Evolutionary conservation across 2,113 vertebrate genomes (phyloP).

Genomic region (Bubo bubo): DNA sequence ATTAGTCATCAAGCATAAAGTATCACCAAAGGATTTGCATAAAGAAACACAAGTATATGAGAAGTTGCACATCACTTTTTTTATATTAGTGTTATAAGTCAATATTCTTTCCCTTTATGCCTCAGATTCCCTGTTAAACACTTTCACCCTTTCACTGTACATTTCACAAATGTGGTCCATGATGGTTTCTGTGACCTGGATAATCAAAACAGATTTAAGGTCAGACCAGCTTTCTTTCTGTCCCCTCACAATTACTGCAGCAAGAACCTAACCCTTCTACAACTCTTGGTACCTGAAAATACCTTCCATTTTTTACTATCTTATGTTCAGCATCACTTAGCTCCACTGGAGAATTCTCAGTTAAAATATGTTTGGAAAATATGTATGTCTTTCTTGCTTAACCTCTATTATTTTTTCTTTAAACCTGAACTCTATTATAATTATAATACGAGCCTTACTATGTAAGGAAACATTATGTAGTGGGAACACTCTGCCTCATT

Average conservation of each 20-base stretch:
- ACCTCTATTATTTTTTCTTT: neutral
- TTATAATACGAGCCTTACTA: neutral
- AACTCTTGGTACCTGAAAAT: neutral
- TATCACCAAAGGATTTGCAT: neutral
- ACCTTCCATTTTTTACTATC: neutral
- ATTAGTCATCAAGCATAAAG: neutral
- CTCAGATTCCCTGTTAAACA: neutral
- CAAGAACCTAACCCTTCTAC: neutral
- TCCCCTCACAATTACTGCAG: neutral
- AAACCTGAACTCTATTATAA: neutral
- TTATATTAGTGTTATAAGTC: neutral
- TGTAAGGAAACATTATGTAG: accelerated
- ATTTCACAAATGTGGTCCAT: neutral
- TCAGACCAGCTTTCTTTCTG: neutral
- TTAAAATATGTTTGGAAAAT: neutral
- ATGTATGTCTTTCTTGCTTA: neutral
- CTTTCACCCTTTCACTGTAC: neutral
- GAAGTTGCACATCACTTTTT: neutral
- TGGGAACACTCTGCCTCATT: neutral
- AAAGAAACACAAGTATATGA: neutral
- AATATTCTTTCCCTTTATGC: neutral
- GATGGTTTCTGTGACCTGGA: neutral
- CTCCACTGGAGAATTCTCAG: neutral
- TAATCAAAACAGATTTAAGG: neutral
- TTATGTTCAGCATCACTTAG: neutral